A percentile compares a stretch with the other conserved stretches of the same genome.
Evolutionary conservation across 2,888 invertebrate genomes (phyloP).

Genomic region (Campopleginae sp.): DNA sequence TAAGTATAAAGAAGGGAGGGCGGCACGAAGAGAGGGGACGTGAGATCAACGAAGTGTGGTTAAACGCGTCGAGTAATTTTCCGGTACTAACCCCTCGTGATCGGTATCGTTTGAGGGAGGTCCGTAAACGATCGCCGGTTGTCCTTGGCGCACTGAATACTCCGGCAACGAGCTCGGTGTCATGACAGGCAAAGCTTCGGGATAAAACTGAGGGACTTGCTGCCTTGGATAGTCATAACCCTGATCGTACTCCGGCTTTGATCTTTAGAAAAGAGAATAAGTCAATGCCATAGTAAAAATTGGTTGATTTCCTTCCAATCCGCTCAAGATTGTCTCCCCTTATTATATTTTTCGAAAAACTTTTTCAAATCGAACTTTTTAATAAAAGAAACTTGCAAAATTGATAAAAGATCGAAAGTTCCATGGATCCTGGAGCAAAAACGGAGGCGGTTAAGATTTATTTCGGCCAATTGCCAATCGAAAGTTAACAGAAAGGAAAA

Average conservation of each 20-base stretch:
- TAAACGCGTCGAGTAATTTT: constrained; percentile 66
- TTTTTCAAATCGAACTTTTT: not conserved
- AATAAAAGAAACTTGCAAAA: not conserved
- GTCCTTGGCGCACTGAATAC: constrained; percentile 69
- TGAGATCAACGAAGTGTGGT: constrained; percentile 61
- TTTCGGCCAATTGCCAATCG: not conserved
- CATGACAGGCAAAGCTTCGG: constrained; percentile 74
- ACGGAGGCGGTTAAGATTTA: not conserved
- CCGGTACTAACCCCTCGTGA: constrained; percentile 66
- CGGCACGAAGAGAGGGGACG: constrained; percentile 2
- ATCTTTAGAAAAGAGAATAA: constrained; percentile 64
- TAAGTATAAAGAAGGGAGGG: not conserved
- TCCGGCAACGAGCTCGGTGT: constrained; percentile 61
- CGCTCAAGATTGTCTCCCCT: not conserved
- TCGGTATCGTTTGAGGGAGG: constrained; percentile 74
- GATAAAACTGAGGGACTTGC: constrained; percentile 74
- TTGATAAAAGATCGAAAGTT: not conserved
- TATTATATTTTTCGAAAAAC: not conserved
- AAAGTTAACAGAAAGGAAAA: not conserved
- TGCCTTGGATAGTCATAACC: constrained; percentile 80
- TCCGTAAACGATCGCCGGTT: constrained; percentile 76
- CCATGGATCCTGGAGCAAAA: not conserved
- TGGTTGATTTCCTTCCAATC: not conserved
- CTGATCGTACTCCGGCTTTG: constrained; percentile 72
- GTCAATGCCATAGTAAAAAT: not conserved